Conservation (phyloP, 2,797 vertebrate genomes). For the Urophycis tenuis region DNA sequence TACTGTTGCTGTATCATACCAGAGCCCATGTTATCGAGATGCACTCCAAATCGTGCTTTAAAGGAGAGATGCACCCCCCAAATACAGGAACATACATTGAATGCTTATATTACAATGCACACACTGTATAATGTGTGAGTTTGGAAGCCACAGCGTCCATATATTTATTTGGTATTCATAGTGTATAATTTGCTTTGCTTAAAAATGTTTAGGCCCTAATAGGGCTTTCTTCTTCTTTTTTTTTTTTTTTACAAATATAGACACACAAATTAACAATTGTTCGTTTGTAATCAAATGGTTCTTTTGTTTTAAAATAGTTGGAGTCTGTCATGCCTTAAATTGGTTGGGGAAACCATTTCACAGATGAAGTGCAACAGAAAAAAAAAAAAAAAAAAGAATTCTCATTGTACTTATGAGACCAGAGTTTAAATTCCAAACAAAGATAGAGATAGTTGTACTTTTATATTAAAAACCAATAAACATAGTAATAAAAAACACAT, state of each 20-base stretch:
- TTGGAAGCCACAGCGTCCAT: neutral
- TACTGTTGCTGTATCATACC: too few species aligned
- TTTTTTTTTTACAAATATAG: neutral
- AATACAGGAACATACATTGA: neutral
- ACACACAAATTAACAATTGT: neutral
- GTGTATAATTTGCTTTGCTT: neutral
- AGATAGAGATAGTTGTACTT: neutral
- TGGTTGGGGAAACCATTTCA: conserved; percentile 6
- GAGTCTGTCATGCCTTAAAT: conserved; percentile 2
- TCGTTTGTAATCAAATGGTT: neutral
- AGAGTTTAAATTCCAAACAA: conserved; percentile 4
- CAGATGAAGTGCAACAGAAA: neutral
- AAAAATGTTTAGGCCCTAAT: neutral
- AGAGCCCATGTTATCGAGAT: too few species aligned
- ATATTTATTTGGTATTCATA: neutral
- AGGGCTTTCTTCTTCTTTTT: neutral
- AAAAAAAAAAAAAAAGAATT: neutral
- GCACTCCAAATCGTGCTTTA: too few species aligned
- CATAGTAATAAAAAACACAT: neutral
- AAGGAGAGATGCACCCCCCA: too few species aligned
- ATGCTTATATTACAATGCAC: neutral
- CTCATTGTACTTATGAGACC: neutral
- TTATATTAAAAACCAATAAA: neutral
- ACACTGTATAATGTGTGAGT: neutral
- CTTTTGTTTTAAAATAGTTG: conserved; percentile 2